phyloP scores from a whole-genome alignment of 2,888 invertebrate genomes.

The Cheilosia grossa region DNA sequence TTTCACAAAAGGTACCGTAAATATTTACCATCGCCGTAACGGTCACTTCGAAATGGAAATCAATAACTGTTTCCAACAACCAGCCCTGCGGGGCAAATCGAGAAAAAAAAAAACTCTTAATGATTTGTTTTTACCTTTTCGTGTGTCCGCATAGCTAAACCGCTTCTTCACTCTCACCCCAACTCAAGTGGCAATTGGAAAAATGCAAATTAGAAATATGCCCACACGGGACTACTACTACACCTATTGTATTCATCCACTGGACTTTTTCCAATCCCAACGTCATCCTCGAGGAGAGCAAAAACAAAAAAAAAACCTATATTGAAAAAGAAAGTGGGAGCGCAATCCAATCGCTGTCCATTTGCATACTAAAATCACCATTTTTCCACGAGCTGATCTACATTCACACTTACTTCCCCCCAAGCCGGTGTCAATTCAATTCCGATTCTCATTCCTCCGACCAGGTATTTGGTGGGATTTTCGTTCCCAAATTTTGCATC shows the following conservation, averaged over 20 bases:
- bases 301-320: constrained; percentile 61
- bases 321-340: no score
- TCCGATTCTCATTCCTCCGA: constrained; percentile 56
- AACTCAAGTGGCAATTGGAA: constrained; percentile 70
- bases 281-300: constrained; percentile 13
- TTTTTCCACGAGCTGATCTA: constrained; percentile 74
- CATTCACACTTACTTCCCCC: constrained; percentile 71
- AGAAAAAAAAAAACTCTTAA: constrained; percentile 54
- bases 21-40: constrained; percentile 69
- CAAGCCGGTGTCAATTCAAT: constrained; percentile 70
- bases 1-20: constrained; percentile 71
- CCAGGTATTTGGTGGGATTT: constrained; percentile 31
- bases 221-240: constrained; percentile 55
- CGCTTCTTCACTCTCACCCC: constrained; percentile 20
- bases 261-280: constrained; percentile 31
- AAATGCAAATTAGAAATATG: constrained; percentile 75
- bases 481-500: constrained; percentile 12
- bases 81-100: constrained; percentile 50
- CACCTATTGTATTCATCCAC: constrained; percentile 57
- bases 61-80: constrained; percentile 68
- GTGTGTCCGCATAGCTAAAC: background rate
- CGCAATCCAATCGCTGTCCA: constrained; percentile 71
- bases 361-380: constrained; percentile 75
- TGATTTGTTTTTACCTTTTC: constrained; percentile 70
- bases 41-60: constrained; percentile 68